Evolutionary conservation across 1,140 invertebrate species (phyloP), one percentile per base, ranked within the genome.

Genomic region (Spodoptera litura): DNA sequence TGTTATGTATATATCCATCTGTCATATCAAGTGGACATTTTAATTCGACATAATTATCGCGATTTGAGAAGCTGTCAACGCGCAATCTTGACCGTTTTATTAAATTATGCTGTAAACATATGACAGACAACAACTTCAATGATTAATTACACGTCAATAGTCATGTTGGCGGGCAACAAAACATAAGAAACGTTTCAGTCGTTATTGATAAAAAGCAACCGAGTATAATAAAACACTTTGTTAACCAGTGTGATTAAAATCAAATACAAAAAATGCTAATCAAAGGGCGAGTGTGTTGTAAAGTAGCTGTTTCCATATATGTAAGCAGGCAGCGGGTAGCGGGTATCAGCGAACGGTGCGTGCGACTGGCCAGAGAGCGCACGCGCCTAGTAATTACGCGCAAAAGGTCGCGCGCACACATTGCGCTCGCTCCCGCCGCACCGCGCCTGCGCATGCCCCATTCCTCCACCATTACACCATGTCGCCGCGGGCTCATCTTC

Each of bases 371-470:
- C 52, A 59, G 52, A 49, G 61, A 49, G 77, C 89, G 88, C 90
- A 91, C 89, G 88, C 89, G 89, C 84, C 84, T 85, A 80, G 87
- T 91, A 93, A 93, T 93, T 93, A 88, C 85, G 79, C 80, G 86
- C 71, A 84, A 93, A 92, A 93, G 92, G 92, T 93, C 92, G 90
- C 89, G 83, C 81, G 88, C 86, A 85, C 92, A 93, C 92, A 93
- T 93, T 93, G 92, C 90, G 89, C 86, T 68, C 75, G 52, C 61
- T 90, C 92, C 89, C 90, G 89, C 87, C 68, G 53, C 44, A 44
- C 38, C 38, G 38, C 77, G 73, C 79, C 68, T 61, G 71, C 78
- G 64, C 74, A 31, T 11, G 35, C 61, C 49, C 79, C 66, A 38
- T 38, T 56, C 76, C 62, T 76, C 53, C 71, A 62, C 25, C 35